Evolutionary conservation across 2,888 invertebrate species (phyloP).

Genomic region (Chaetogeoica ovagalla): DNA sequence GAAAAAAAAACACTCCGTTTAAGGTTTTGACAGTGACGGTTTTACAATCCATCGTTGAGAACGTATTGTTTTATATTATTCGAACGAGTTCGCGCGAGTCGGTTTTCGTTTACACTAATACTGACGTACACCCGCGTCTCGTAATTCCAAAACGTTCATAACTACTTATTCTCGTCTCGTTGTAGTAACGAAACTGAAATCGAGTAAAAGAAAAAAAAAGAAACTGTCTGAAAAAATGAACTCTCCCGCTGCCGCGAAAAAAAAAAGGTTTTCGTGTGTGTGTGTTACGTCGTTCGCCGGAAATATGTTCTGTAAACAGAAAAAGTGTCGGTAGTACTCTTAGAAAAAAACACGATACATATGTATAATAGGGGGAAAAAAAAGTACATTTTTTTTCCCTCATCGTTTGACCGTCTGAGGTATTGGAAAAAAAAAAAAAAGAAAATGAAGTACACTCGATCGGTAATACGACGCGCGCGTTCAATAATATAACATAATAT

Average conservation of each 20-base stretch:
- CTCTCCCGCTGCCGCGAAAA: neutral
- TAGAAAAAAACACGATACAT: constrained; percentile 8
- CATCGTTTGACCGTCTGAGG: constrained; percentile 29
- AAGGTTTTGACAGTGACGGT: no score
- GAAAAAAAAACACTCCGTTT: no score
- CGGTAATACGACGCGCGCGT: constrained; percentile 18
- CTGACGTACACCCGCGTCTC: no score
- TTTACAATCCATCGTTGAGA: no score
- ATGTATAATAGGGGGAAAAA: constrained; percentile 10
- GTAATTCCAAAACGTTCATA: neutral
- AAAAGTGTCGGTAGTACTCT: constrained; percentile 9
- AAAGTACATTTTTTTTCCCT: constrained; percentile 12
- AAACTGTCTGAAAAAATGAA: neutral
- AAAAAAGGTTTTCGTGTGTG: neutral
- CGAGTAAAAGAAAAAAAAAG: constrained; percentile 20
- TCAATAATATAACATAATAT: neutral
- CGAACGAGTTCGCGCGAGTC: no score
- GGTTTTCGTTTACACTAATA: no score
- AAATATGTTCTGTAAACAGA: constrained; percentile 15
- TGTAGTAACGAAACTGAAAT: neutral
- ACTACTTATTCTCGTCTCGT: neutral
- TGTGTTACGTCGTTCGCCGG: neutral
- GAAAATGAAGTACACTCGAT: constrained; percentile 24
- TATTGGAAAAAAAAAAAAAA: neutral
- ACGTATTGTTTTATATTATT: no score